Base-by-base conservation (phyloP, 2,888 invertebrate genomes). In the Alloplasta piceator region DNA sequence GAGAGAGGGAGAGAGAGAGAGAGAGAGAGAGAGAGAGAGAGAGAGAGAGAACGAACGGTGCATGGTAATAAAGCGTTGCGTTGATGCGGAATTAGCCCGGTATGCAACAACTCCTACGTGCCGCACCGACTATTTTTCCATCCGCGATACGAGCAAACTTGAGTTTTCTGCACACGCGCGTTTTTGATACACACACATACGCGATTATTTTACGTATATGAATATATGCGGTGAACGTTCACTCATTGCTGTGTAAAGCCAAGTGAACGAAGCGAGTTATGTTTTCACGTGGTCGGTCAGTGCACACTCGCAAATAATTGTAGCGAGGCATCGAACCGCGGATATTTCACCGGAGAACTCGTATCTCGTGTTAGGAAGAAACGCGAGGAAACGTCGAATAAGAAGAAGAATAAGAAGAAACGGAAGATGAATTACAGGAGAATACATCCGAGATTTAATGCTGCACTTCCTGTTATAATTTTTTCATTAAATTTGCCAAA, bases 21-120 rank as follows among this genome's bases (percentile, higher is more conserved):
- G 52, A 14, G 16, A 46, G 26, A n/a, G 56, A 50, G 4, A 16
- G 56, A n/a, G 70, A 16, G 43, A 52, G 46, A 12, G 41, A 43
- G 61, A 67, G 61, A 74, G 66, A 55, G 67, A 58, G n/a, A 48
- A 81, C 16, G 70, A 64, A 61, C 67, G 75, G 67, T 75, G 81
- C 63, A 75, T 80, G 83, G 83, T 77, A 78, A 86, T 86, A 83
- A 67, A 75, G 85, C 85, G 84, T 86, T 87, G 86, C 85, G 86
- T 76, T 63, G 84, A 86, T 86, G 86, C 86, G 78, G 81, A 86
- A 87, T 87, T 87, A 86, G 72, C 85, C 80, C 84, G 87, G 87
- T 86, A 88, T 87, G 88, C 83, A 76, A 86, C 82, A 74, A 86
- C 86, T 87, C 86, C 86, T 88, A 88, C 86, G 84, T 83, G 81